phyloP scores from a whole-genome alignment of 2,888 invertebrate genomes.

The Drosophila maculinotata region DNA sequence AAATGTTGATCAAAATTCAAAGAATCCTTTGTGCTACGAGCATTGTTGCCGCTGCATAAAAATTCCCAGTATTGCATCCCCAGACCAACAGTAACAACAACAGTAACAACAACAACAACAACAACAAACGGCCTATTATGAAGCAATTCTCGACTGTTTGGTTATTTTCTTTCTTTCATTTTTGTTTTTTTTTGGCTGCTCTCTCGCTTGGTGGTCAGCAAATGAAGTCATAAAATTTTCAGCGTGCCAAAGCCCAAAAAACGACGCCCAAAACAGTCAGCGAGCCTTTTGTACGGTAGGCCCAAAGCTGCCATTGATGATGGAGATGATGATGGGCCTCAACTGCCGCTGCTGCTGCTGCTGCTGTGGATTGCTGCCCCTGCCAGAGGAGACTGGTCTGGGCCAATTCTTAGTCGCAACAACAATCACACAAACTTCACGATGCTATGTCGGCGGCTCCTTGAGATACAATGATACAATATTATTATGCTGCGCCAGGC shows the following conservation, averaged over 20 bases:
- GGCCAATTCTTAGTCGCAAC: conserved; percentile 31
- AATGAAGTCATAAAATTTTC: conserved; percentile 82
- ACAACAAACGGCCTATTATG: conserved; percentile 63
- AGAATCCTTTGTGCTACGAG: conserved; percentile 72
- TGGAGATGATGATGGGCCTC: conserved; percentile 74
- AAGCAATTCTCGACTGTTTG: conserved; percentile 57
- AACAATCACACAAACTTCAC: conserved; percentile 53
- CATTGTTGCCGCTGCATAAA: conserved; percentile 70
- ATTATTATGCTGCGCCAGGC: conserved; percentile 75
- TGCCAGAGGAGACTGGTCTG: conserved; percentile 15
- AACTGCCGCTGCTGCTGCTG: conserved; percentile 38
- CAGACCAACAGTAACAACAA: conserved; percentile 28
- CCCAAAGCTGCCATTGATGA: conserved; percentile 76
- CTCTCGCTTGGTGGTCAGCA: conserved; percentile 76
- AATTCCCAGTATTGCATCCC: conserved; percentile 71
- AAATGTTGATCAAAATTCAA: conserved; percentile 70
- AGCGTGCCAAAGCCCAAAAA: conserved; percentile 72
- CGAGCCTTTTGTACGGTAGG: conserved; percentile 70
- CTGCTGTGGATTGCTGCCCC: conserved; percentile 11
- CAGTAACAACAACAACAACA: conserved; percentile 31
- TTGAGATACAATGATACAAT: conserved; percentile 78
- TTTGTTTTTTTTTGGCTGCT: conserved; percentile 26
- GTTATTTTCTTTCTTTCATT: conserved; percentile 28
- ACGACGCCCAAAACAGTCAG: conserved; percentile 37
- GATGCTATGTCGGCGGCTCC: conserved; percentile 67